phyloP scores from a whole-genome alignment of 1,140 invertebrate species.

The Antheraea mylitta region DNA sequence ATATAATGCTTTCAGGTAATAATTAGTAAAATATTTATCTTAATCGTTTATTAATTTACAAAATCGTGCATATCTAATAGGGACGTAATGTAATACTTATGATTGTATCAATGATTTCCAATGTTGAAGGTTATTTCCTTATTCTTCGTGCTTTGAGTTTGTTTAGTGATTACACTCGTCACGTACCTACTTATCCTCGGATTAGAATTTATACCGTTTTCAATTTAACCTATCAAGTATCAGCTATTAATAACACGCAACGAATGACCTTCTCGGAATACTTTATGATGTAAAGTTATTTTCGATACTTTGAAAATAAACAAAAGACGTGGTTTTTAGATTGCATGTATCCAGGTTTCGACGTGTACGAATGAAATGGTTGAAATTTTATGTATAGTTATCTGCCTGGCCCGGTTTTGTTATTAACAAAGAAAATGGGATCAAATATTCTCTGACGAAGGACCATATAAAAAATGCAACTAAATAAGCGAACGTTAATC shows the following conservation, averaged over 20 bases:
- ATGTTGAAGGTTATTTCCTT: conserved; percentile 68
- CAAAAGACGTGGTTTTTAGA: background rate
- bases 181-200: conserved; percentile 24
- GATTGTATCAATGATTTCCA: conserved; percentile 52
- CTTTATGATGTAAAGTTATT: conserved; percentile 46
- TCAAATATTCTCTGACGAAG: too few species aligned
- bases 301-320: background rate
- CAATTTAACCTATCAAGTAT: conserved; percentile 28
- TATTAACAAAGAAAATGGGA: too few species aligned
- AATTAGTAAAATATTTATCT: conserved; percentile 24
- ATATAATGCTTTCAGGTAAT: background rate
- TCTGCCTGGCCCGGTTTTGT: too few species aligned
- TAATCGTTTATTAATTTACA: conserved; percentile 35
- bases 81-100: conserved; percentile 48
- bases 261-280: conserved; percentile 70
- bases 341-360: too few species aligned
- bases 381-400: too few species aligned
- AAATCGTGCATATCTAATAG: conserved; percentile 56
- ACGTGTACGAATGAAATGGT: too few species aligned
- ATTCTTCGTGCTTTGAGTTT: conserved; percentile 44
- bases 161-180: conserved; percentile 37
- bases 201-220: conserved; percentile 46
- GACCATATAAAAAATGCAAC: too few species aligned
- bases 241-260: conserved; percentile 53
- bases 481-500: too few species aligned